phyloP scores from a whole-genome alignment of 2,888 invertebrate species.

The Meteorus cinctellus region DNA sequence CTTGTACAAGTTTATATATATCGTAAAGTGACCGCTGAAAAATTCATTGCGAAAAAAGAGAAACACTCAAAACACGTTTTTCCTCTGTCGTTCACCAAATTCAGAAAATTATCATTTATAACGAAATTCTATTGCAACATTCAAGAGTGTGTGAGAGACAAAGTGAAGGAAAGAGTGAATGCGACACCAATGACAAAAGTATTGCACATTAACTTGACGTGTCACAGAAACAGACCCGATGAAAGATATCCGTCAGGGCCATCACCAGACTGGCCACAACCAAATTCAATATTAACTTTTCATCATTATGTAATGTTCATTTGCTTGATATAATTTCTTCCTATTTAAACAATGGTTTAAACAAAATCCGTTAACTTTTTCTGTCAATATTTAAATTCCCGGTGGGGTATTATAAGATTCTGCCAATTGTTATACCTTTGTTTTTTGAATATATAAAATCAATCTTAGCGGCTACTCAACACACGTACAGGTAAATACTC shows the following conservation, averaged over 20 bases:
- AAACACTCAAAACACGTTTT: slow-evolving; percentile 43
- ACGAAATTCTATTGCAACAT: slow-evolving; percentile 53
- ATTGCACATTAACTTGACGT: background rate
- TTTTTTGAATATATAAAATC: too few species aligned
- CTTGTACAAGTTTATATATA: background rate
- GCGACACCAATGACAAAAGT: slow-evolving; percentile 33
- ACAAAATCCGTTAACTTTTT: too few species aligned
- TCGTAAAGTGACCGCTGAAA: slow-evolving; percentile 15
- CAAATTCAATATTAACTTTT: background rate
- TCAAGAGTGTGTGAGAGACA: slow-evolving; percentile 24
- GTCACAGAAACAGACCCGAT: background rate
- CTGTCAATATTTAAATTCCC: too few species aligned
- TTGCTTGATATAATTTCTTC: background rate
- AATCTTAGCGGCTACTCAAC: too few species aligned
- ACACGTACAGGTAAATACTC: too few species aligned
- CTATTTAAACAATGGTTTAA: too few species aligned
- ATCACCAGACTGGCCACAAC: background rate
- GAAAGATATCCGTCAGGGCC: background rate
- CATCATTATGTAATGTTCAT: background rate
- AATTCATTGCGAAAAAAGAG: slow-evolving; percentile 39
- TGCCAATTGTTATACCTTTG: too few species aligned
- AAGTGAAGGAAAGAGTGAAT: slow-evolving; percentile 43
- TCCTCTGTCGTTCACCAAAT: slow-evolving; percentile 52
- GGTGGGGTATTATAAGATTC: too few species aligned
- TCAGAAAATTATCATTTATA: slow-evolving; percentile 54